A percentile compares a stretch with the other conserved stretches of the same genome.
These are phyloP conservation scores for Andrena haemorrhoa DNA, from an alignment of 2,888 invertebrate species.

Conservation along the genomic window DNA sequence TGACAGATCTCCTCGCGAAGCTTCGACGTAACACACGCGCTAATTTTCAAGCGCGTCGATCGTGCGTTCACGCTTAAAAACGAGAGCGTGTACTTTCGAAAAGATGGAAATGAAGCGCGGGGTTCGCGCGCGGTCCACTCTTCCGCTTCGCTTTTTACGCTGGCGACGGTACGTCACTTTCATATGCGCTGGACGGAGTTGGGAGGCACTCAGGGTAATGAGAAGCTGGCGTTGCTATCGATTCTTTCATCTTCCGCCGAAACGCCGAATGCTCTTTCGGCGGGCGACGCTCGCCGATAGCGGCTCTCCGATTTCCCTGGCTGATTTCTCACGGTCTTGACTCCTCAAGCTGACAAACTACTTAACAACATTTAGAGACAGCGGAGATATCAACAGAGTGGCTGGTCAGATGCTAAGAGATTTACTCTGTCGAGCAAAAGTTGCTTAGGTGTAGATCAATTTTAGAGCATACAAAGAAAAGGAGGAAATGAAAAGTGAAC, in stretches of 20 bases:
- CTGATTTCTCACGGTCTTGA: neutral
- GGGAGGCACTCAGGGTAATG: constrained; percentile 78
- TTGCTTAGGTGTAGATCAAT: neutral
- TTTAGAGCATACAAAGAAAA: no score
- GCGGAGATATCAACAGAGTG: neutral
- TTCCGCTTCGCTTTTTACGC: constrained; percentile 33
- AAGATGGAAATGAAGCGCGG: constrained; percentile 34
- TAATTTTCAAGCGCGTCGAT: neutral
- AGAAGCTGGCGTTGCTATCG: constrained; percentile 72
- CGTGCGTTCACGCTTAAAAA: neutral
- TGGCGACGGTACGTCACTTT: constrained; percentile 57
- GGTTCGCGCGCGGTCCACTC: constrained; percentile 8
- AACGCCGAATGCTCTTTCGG: constrained; percentile 45
- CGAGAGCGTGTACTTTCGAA: neutral
- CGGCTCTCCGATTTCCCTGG: constrained; percentile 23
- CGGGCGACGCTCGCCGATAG: neutral
- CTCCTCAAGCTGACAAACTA: neutral
- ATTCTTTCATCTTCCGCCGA: constrained; percentile 69
- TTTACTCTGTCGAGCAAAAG: neutral
- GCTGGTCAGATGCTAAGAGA: neutral
- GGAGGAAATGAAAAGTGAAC: no score
- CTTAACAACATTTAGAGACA: neutral
- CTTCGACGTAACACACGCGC: neutral
- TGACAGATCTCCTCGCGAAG: neutral
- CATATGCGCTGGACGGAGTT: constrained; percentile 74